These are phyloP conservation scores for Neoseiulus cucumeris DNA, from an alignment of 1,140 invertebrate genomes.

Conservation along the genomic window DNA sequence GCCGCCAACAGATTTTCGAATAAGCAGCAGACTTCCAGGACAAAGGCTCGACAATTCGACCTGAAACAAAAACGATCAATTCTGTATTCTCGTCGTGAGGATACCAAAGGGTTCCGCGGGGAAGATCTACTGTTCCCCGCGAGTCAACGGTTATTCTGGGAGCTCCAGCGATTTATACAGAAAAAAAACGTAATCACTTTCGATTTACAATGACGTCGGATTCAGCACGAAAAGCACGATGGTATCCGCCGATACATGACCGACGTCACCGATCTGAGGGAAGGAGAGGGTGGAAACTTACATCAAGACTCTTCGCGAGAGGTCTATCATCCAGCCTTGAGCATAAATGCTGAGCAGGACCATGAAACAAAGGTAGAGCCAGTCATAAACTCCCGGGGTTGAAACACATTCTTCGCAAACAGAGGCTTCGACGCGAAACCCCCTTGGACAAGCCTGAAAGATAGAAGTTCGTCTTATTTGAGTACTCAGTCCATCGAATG, in stretches of 20 bases:
- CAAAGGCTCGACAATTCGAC: slow-evolving; percentile 46
- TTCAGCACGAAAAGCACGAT: too few relatives aligned
- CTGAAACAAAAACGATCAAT: slow-evolving; percentile 27
- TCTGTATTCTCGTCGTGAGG: too few relatives aligned
- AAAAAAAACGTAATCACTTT: too few relatives aligned
- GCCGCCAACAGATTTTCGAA: slow-evolving; percentile 52
- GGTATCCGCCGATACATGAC: too few relatives aligned
- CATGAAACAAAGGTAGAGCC: slow-evolving; percentile 85
- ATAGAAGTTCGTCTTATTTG: slow-evolving; percentile 35
- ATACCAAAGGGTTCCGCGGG: too few relatives aligned
- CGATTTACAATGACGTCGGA: too few relatives aligned
- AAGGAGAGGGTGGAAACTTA: too few relatives aligned
- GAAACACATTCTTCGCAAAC: slow-evolving; percentile 54
- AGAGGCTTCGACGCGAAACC: slow-evolving; percentile 34
- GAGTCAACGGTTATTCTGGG: too few relatives aligned
- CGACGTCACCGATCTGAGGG: too few relatives aligned
- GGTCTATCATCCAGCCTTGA: slow-evolving; percentile 77
- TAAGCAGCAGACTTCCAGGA: slow-evolving; percentile 52
- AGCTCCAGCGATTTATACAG: too few relatives aligned
- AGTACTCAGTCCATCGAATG: too few relatives aligned
- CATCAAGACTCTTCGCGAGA: slow-evolving; percentile 30
- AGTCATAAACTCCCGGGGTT: slow-evolving; percentile 63
- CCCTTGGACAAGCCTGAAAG: slow-evolving; percentile 57
- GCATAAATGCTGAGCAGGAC: slow-evolving; percentile 56
- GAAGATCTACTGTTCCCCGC: too few relatives aligned